Base-by-base conservation (phyloP, 2,888 invertebrate species). In the Sicus ferrugineus region DNA sequence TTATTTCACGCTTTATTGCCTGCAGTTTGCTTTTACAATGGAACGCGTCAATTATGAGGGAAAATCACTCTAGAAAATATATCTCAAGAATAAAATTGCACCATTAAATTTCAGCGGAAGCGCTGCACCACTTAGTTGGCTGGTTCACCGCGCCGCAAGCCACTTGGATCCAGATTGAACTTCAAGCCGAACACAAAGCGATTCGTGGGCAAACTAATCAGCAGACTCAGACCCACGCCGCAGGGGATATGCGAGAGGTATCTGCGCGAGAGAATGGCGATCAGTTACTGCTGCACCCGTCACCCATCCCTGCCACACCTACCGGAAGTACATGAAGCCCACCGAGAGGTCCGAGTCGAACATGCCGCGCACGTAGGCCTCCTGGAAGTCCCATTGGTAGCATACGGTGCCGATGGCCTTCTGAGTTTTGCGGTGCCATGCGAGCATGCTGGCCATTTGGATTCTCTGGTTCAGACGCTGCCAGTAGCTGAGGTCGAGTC, bases 401-500 rank as follows among this genome's bases (percentile, higher is more conserved):
- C 79, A 80, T 30, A 85, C 74, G 9, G 83, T 80, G 56, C 82
- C 84, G 59, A 84, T 80, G 0, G 84, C 79, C 66, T 81, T 79
- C 9, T 79, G 73, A 0, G 80, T 80, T 21, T 69, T 78, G 6
- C 78, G 79, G 48, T 81, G 79, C 80, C 81, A 82, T 63, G 83
- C 82, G 71, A 81, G 59, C n/a, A 80, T 66, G 19, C 77, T 81
- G 50, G 83, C 84, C 78, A 85, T 79, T 73, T 85, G 85, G 30
- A 85, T 79, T 21, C 76, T 76, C 19, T 75, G 75, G 75, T 84
- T 80, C 26, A 85, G 74, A 11, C 84, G 82, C 34, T 82, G 83
- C 85, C 85, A 85, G 67, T 82, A 84, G 75, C 83, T 85, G 2
- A 83, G 73, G 71, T 85, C 84, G 30, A 85, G 76, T 1, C 83